Evolutionary conservation across 2,797 vertebrate species (phyloP).

Genomic region (Argya squamiceps): DNA sequence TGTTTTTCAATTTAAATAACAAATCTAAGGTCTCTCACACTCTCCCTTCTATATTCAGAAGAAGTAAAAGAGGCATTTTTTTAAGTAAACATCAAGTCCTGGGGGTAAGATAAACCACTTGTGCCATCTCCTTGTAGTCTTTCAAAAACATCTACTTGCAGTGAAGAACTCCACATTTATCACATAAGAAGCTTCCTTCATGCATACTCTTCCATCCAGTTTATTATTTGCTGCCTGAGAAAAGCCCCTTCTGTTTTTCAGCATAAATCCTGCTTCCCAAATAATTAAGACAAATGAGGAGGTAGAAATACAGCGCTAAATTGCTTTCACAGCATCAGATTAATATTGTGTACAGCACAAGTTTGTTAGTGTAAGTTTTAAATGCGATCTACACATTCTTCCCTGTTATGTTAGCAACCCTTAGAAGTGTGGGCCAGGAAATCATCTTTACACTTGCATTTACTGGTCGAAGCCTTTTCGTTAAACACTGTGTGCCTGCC

Average conservation of each 20-base stretch:
- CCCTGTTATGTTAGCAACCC: constrained; percentile 56
- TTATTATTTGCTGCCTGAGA: constrained; percentile 76
- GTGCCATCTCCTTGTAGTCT: constrained; percentile 64
- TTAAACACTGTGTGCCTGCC: constrained; percentile 55
- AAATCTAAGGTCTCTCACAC: constrained; percentile 25
- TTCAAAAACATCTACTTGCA: constrained; percentile 42
- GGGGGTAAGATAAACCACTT: constrained; percentile 70
- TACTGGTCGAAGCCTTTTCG: constrained; percentile 53
- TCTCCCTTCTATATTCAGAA: constrained; percentile 38
- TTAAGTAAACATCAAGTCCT: constrained; percentile 65
- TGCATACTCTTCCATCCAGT: constrained; percentile 69
- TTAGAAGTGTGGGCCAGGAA: constrained; percentile 44
- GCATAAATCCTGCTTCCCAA: constrained; percentile 76
- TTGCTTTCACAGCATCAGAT: constrained; percentile 82
- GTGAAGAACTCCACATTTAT: constrained; percentile 78
- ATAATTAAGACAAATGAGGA: constrained; percentile 83
- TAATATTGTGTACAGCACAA: constrained; percentile 74
- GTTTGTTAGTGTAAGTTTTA: constrained; percentile 75
- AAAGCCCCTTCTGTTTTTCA: constrained; percentile 73
- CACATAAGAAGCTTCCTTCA: constrained; percentile 67
- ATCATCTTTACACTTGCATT: constrained; percentile 40
- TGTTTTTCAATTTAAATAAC: constrained; percentile 18
- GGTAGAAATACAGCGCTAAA: constrained; percentile 82
- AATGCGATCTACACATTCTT: constrained; percentile 65
- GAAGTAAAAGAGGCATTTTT: constrained; percentile 64